Evolutionary conservation across 1,140 invertebrate genomes (phyloP).

Genomic region (Drosophila asahinai): DNA sequence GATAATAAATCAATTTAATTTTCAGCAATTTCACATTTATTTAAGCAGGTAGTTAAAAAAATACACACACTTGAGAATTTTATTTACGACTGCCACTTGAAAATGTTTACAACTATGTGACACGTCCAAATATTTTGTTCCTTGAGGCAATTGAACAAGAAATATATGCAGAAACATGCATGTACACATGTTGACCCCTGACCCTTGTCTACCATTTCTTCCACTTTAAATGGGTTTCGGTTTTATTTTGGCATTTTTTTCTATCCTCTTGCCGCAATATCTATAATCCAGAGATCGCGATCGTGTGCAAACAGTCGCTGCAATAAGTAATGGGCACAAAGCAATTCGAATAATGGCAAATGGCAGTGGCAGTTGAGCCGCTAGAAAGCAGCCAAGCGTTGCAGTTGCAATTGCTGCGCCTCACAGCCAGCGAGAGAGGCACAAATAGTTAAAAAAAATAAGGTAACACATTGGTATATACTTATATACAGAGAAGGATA

Average conservation of each 20-base stretch:
- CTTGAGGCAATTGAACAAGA: background rate
- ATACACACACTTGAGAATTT: background rate
- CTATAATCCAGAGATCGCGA: constrained; percentile 40
- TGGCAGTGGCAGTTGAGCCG: constrained; percentile 50
- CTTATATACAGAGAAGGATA: background rate
- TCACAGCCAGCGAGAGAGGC: constrained; percentile 1
- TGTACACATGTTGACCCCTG: constrained; percentile 12
- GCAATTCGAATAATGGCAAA: constrained; percentile 74
- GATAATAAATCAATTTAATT: background rate
- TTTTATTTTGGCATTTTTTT: constrained; percentile 11
- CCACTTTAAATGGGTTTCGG: background rate
- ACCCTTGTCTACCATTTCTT: constrained; percentile 2
- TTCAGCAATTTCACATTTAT: background rate
- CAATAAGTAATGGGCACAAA: constrained; percentile 77
- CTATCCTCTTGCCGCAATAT: constrained; percentile 18
- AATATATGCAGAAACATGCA: background rate
- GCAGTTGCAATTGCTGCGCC: constrained; percentile 38
- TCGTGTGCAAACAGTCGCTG: constrained; percentile 56
- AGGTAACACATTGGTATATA: constrained; percentile 1
- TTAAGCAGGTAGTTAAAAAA: constrained; percentile 1
- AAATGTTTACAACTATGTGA: constrained; percentile 12
- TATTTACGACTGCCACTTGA: constrained; percentile 11
- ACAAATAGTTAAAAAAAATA: background rate
- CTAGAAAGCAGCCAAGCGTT: constrained; percentile 76
- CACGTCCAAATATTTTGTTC: background rate